phyloP scores from a whole-genome alignment of 2,113 vertebrate genomes.

The Syngnathus floridae region DNA sequence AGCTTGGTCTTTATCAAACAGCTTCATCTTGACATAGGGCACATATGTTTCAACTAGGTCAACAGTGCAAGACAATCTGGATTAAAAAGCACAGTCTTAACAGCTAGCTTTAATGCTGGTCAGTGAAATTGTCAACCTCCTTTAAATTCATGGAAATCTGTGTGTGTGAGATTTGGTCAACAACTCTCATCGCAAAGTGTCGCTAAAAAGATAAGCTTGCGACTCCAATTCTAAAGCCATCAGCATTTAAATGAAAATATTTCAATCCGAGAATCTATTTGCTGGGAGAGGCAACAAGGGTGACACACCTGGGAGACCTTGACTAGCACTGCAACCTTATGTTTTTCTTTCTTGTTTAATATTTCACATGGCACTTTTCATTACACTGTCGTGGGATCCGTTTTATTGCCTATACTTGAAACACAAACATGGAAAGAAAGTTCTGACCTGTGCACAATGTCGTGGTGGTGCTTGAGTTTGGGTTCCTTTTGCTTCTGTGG shows the following conservation, averaged over 20 bases:
- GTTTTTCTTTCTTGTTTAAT: too few species aligned
- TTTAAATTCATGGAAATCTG: conserved; percentile 68
- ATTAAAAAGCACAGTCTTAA: conserved; percentile 35
- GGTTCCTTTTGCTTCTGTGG: too few species aligned
- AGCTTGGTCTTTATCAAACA: conserved; percentile 12
- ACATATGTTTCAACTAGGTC: not conserved
- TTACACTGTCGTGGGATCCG: too few species aligned
- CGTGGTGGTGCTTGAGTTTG: too few species aligned
- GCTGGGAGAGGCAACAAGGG: conserved; percentile 16
- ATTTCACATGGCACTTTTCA: too few species aligned
- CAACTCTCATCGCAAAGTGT: conserved; percentile 1
- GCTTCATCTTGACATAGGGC: conserved; percentile 14
- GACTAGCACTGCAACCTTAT: conserved; percentile 29
- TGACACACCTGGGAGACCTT: conserved; percentile 4
- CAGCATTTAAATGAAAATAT: conserved; percentile 73
- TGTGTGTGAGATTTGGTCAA: not conserved
- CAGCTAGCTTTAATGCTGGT: conserved; percentile 36
- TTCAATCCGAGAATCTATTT: conserved; percentile 54
- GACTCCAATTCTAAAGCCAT: conserved; percentile 58
- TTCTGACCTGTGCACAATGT: too few species aligned
- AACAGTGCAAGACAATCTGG: conserved; percentile 28
- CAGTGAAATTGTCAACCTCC: conserved; percentile 48
- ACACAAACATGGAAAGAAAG: too few species aligned
- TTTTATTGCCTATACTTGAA: too few species aligned
- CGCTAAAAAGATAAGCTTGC: conserved; percentile 40